Percentiles rank a stretch among this genome's conserved stretches.
These are phyloP conservation scores for Rhombomys opimus DNA, from an alignment of 2,113 vertebrate species.

Conservation along the genomic window DNA sequence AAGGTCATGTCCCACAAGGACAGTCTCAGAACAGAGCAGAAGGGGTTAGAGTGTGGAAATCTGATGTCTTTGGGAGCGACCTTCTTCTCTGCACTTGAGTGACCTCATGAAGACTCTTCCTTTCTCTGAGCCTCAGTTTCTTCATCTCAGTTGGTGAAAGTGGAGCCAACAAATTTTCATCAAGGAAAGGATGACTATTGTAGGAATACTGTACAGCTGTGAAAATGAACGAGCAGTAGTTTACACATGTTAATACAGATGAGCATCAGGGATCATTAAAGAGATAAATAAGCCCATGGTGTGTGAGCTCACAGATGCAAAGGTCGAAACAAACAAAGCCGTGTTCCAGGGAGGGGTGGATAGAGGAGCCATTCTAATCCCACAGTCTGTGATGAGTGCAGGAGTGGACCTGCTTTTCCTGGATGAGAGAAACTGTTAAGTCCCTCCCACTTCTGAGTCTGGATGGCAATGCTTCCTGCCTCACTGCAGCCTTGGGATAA, in stretches of 20 bases:
- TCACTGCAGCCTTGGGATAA: background rate
- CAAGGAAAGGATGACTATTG: background rate
- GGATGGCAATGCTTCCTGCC: background rate
- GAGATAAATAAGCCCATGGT: background rate
- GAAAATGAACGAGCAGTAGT: background rate
- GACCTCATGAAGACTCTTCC: background rate
- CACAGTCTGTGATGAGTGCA: fast-evolving
- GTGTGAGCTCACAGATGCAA: background rate
- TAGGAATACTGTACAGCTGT: background rate
- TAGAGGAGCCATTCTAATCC: fast-evolving
- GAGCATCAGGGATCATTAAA: background rate
- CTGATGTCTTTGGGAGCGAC: no score
- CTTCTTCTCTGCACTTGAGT: background rate
- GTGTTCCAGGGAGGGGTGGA: background rate
- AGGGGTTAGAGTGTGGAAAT: background rate
- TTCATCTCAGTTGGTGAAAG: background rate
- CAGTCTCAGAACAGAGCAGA: background rate
- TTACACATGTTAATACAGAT: fast-evolving
- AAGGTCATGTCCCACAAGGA: background rate
- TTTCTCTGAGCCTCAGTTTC: background rate
- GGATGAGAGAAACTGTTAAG: background rate
- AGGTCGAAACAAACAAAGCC: background rate
- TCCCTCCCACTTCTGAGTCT: background rate
- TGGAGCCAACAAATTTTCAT: background rate
- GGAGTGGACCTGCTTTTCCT: background rate